phyloP scores from a whole-genome alignment of 2,113 vertebrate genomes.

The Numenius arquata region DNA sequence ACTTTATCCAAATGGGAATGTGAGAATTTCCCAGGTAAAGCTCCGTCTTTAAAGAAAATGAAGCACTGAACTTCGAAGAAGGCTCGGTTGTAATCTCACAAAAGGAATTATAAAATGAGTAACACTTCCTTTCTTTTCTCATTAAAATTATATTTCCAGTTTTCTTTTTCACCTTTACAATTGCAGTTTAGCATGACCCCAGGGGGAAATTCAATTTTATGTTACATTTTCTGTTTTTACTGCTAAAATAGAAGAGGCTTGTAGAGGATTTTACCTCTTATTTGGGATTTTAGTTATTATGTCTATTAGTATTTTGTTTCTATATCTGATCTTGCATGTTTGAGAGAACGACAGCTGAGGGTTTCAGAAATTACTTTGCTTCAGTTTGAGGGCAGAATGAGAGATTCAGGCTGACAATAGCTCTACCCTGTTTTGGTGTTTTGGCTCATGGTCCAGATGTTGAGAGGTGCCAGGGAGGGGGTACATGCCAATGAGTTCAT shows the following conservation, averaged over 20 bases:
- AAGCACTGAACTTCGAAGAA: neutral
- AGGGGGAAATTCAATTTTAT: conserved; percentile 18
- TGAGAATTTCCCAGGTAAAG: neutral
- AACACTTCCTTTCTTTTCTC: conserved; percentile 30
- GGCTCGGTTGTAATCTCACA: neutral
- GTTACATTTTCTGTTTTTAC: conserved; percentile 18
- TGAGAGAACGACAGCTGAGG: neutral
- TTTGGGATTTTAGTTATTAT: neutral
- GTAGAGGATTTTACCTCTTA: neutral
- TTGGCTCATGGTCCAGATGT: neutral
- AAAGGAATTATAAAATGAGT: conserved; percentile 30
- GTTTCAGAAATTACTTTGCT: neutral
- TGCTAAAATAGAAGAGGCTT: neutral
- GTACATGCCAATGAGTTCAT: neutral
- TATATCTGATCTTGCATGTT: neutral
- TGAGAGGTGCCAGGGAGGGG: neutral
- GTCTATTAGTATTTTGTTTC: neutral
- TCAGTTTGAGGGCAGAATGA: neutral
- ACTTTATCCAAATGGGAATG: neutral
- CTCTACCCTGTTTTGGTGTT: neutral
- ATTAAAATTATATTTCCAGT: conserved; percentile 38
- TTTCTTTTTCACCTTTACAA: conserved; percentile 15
- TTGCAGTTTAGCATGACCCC: neutral
- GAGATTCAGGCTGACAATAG: neutral
- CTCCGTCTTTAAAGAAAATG: neutral